phyloP scores from a whole-genome alignment of 2,888 invertebrate genomes.

The Parnassius apollo region DNA sequence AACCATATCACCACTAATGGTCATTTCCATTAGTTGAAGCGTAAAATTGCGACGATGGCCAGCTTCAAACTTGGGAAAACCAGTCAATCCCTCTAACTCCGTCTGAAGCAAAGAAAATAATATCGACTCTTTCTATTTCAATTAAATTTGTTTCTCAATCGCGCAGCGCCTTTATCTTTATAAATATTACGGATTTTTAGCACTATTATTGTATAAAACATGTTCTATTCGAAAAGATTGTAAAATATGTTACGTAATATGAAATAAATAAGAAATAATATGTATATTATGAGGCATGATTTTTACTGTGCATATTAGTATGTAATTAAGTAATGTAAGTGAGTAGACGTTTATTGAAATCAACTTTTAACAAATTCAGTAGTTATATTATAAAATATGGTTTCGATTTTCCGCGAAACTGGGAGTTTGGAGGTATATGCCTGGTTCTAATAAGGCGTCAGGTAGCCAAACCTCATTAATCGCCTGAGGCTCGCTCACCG shows the following conservation, averaged over 20 bases:
- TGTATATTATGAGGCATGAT: too few species aligned
- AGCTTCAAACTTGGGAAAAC: constrained; percentile 91
- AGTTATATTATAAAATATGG: constrained; percentile 23
- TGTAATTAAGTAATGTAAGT: too few species aligned
- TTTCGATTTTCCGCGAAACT: constrained; percentile 33
- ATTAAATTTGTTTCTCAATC: constrained; percentile 17
- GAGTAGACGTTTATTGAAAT: constrained; percentile 4
- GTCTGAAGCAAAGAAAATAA: constrained; percentile 83
- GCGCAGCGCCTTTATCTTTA: background rate
- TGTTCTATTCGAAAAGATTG: too few species aligned
- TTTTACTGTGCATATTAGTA: too few species aligned
- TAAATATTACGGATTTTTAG: background rate
- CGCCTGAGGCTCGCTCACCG: constrained; percentile 36
- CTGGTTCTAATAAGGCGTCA: constrained; percentile 49
- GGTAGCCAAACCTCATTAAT: constrained; percentile 56
- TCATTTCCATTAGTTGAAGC: constrained; percentile 94
- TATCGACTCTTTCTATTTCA: constrained; percentile 46
- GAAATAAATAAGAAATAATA: too few species aligned
- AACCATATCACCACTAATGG: constrained; percentile 92
- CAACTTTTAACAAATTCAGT: constrained; percentile 17
- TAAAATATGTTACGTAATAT: too few species aligned
- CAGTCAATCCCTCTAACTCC: constrained; percentile 93
- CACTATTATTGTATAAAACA: too few species aligned
- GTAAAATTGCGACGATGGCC: constrained; percentile 93
- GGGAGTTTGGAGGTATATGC: constrained; percentile 41